These are phyloP conservation scores for Moxostoma hubbsi DNA, from an alignment of 2,797 vertebrate genomes.

Conservation along the genomic window DNA sequence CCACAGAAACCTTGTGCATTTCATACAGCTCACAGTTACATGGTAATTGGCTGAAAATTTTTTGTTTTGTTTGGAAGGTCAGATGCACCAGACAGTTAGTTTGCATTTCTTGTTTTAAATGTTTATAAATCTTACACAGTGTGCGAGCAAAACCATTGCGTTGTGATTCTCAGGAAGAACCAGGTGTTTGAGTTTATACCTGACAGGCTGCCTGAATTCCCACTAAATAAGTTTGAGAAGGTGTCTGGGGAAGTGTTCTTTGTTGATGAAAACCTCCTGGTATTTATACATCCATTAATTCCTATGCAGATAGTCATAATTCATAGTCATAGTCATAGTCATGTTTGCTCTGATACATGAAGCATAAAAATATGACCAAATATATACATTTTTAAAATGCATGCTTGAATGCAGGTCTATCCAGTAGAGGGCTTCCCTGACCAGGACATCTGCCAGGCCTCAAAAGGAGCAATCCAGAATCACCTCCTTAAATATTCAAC, in stretches of 20 bases:
- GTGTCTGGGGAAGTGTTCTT: conserved; percentile 81
- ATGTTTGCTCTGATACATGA: no score
- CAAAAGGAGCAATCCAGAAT: conserved; percentile 67
- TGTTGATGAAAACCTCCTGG: conserved; percentile 77
- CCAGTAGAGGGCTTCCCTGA: conserved; percentile 80
- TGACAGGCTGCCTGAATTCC: conserved; percentile 77
- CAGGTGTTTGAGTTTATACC: conserved; percentile 78
- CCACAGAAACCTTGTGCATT: conserved; percentile 77
- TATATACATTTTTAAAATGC: background rate
- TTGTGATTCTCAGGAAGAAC: conserved; percentile 76
- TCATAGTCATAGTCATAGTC: no score
- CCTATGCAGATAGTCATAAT: background rate
- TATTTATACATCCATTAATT: conserved; percentile 50
- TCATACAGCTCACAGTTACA: conserved; percentile 75
- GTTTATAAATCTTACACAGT: background rate
- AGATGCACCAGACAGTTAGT: background rate
- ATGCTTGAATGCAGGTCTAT: conserved; percentile 75
- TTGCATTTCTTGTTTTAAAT: background rate
- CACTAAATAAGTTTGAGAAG: conserved; percentile 79
- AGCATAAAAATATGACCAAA: no score
- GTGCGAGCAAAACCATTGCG: background rate
- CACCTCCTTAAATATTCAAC: conserved; percentile 67
- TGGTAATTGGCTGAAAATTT: conserved; percentile 62
- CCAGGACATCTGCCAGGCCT: conserved; percentile 74
- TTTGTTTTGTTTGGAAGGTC: no score